Evolutionary conservation across 2,888 invertebrate genomes (phyloP).

Genomic region (Ophion ellenae): DNA sequence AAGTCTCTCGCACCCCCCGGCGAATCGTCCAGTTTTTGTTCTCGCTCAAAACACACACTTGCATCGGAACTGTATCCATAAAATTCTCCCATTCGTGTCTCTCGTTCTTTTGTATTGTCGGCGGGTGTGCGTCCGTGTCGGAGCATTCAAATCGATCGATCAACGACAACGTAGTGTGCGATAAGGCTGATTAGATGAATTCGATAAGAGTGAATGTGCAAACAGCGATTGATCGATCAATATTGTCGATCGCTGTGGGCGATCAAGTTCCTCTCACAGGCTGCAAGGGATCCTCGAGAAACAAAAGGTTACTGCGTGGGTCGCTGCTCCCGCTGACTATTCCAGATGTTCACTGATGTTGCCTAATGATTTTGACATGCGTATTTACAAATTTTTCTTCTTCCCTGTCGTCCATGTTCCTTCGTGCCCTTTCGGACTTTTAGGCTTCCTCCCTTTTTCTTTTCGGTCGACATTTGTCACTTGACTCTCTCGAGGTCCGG

Average conservation of each 20-base stretch:
- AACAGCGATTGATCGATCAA: constrained; percentile 50
- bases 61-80: constrained; percentile 9
- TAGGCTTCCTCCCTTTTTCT: background rate
- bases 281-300: background rate
- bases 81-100: constrained; percentile 9
- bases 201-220: constrained; percentile 27
- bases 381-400: background rate
- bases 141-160: constrained; percentile 37
- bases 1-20: constrained; percentile 44
- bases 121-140: constrained; percentile 15
- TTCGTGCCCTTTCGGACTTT: background rate
- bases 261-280: background rate
- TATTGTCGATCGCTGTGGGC: constrained; percentile 10
- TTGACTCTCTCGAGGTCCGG: background rate
- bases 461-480: background rate
- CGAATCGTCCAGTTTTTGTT: constrained; percentile 44
- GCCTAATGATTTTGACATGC: too few species aligned
- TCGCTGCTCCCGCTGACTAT: background rate
- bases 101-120: background rate
- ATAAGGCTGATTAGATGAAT: constrained; percentile 55
- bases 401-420: background rate
- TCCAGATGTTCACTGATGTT: background rate
- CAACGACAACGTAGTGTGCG: constrained; percentile 38
- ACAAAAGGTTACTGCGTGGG: too few species aligned
- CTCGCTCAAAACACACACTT: constrained; percentile 17